These are phyloP conservation scores for Prietella phreatophila DNA, from an alignment of 2,113 vertebrate species.

Conservation along the genomic window DNA sequence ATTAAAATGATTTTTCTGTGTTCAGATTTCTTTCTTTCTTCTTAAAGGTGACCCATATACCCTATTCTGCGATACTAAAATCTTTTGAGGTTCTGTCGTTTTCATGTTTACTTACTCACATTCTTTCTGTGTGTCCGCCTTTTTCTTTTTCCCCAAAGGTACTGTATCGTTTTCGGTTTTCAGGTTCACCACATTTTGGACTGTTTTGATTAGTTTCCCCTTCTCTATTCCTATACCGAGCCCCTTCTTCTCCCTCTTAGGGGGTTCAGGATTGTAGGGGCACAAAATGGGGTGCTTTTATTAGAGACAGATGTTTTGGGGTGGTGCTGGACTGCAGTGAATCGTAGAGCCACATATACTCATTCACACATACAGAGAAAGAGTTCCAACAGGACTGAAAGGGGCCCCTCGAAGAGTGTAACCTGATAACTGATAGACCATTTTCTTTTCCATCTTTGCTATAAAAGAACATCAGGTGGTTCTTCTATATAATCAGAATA, in stretches of 20 bases:
- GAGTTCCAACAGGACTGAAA: slow-evolving; percentile 44
- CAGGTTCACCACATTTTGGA: slow-evolving; percentile 48
- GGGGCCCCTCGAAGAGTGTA: slow-evolving; percentile 66
- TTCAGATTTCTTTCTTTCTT: background rate
- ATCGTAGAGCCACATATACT: slow-evolving; percentile 42
- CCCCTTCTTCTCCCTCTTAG: slow-evolving; percentile 34
- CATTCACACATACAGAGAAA: slow-evolving; percentile 25
- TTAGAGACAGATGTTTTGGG: slow-evolving; percentile 75
- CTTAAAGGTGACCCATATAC: background rate
- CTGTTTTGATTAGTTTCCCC: slow-evolving; percentile 50
- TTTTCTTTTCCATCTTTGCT: slow-evolving; percentile 5
- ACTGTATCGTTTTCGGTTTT: slow-evolving; percentile 46
- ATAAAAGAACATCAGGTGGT: slow-evolving; percentile 9
- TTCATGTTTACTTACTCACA: background rate
- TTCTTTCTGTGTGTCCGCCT: slow-evolving; percentile 12
- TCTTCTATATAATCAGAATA: background rate
- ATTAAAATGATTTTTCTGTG: slow-evolving; percentile 49
- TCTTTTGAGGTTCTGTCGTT: background rate
- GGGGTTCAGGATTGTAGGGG: slow-evolving; percentile 4
- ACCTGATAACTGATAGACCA: slow-evolving; percentile 56
- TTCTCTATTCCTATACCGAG: background rate
- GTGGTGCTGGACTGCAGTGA: slow-evolving; percentile 63
- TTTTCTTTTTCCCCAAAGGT: slow-evolving; percentile 33
- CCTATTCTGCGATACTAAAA: background rate
- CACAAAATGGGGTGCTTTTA: slow-evolving; percentile 65